Conservation (phyloP, 2,888 invertebrate species). For the Melanotus villosus region DNA sequence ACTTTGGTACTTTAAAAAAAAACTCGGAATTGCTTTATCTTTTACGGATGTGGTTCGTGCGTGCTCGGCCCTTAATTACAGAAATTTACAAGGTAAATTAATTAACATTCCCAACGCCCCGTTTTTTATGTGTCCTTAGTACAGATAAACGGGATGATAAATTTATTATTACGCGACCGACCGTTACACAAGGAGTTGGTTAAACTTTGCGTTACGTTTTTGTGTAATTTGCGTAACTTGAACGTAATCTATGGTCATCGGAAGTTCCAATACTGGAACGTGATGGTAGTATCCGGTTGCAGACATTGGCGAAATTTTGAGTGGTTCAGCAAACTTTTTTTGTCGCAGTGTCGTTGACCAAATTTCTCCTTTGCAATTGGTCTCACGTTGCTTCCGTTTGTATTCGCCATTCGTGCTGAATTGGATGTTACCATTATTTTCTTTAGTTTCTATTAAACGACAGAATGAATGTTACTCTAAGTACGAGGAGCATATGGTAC, state of each 20-base stretch:
- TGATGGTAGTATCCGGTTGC: constrained; percentile 22
- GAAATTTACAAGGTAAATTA: constrained; percentile 20
- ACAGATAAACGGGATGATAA: constrained; percentile 18
- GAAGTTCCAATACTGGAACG: constrained; percentile 5
- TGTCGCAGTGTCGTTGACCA: constrained; percentile 17
- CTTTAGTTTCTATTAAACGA: too few species aligned
- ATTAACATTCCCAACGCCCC: neutral
- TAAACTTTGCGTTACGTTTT: neutral
- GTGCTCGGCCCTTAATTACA: constrained; percentile 9
- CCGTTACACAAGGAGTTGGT: neutral
- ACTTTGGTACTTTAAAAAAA: too few species aligned
- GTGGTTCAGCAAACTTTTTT: constrained; percentile 31
- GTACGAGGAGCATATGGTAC: too few species aligned
- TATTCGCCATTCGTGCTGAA: neutral
- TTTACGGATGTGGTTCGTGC: constrained; percentile 1
- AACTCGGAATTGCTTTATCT: neutral
- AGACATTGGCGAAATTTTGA: constrained; percentile 16
- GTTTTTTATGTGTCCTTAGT: constrained; percentile 15
- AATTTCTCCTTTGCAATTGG: constrained; percentile 19
- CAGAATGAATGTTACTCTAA: too few species aligned
- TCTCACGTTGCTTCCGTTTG: constrained; percentile 26
- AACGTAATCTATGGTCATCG: neutral
- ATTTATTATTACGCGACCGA: neutral
- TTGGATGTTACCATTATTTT: neutral
- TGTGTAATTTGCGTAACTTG: neutral